A percentile compares a stretch with the other conserved stretches of the same genome.
Evolutionary conservation across 2,888 invertebrate genomes (phyloP).

Genomic region (Alitta virens): DNA sequence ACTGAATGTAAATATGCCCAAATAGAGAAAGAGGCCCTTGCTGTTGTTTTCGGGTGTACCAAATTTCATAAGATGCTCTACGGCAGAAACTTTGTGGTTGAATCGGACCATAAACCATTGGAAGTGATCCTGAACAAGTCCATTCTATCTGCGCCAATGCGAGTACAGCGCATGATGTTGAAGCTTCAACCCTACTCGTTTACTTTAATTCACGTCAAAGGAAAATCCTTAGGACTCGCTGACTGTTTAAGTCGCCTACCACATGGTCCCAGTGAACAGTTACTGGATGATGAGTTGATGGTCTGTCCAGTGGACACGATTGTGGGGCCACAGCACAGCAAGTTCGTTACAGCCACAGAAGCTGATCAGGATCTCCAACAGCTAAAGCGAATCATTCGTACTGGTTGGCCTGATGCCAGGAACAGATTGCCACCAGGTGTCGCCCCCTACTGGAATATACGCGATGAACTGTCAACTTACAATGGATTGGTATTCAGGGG

Average conservation of each 20-base stretch:
- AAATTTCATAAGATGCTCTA: neutral
- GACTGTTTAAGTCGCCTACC: neutral
- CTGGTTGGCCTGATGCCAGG: neutral
- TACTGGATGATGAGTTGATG: neutral
- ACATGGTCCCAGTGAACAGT: neutral
- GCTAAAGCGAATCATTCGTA: neutral
- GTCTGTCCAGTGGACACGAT: neutral
- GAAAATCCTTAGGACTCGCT: neutral
- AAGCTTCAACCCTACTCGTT: neutral
- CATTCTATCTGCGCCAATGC: neutral
- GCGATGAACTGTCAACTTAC: neutral
- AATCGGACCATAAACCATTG: neutral
- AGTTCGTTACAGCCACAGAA: neutral
- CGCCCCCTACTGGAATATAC: neutral
- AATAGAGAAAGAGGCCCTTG: neutral
- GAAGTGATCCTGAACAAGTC: neutral
- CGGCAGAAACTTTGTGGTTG: neutral
- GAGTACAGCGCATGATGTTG: neutral
- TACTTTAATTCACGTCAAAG: neutral
- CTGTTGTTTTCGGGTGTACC: neutral
- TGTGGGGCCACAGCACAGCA: neutral
- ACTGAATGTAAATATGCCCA: neutral
- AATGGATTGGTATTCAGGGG: neutral
- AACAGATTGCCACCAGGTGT: neutral
- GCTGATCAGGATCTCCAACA: neutral